Evolutionary conservation across 2,888 invertebrate species (phyloP).

Genomic region (Tinea semifulvella): DNA sequence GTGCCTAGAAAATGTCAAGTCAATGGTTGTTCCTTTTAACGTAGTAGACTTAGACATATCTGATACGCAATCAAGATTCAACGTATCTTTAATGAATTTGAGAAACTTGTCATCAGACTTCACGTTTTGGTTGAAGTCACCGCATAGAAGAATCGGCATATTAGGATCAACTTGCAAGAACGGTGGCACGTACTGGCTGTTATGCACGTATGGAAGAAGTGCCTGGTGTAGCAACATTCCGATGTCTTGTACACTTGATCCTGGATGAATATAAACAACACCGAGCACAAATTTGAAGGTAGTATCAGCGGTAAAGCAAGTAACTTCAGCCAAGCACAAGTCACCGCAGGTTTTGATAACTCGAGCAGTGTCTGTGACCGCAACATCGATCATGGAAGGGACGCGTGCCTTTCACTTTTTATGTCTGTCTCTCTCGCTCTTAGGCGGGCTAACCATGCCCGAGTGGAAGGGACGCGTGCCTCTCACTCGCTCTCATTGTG

Average conservation of each 20-base stretch:
- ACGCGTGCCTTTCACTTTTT: too few species aligned
- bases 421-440: too few species aligned
- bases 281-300: constrained; percentile 22
- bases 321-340: constrained; percentile 23
- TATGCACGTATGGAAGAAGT: constrained; percentile 21
- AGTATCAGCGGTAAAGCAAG: constrained; percentile 23
- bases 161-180: constrained; percentile 19
- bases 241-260: constrained; percentile 19
- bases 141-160: constrained; percentile 22
- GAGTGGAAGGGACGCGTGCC: too few species aligned
- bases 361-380: constrained; percentile 17
- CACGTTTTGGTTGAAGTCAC: constrained; percentile 23
- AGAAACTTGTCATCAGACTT: constrained; percentile 21
- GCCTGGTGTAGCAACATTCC: constrained; percentile 21
- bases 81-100: constrained; percentile 24
- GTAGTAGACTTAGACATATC: constrained; percentile 21
- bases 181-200: constrained; percentile 21
- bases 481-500: too few species aligned
- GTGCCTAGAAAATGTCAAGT: constrained; percentile 24
- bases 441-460: too few species aligned
- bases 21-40: constrained; percentile 22
- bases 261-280: constrained; percentile 23
- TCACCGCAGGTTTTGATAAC: constrained; percentile 15
- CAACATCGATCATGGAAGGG: constrained; percentile 20
- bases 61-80: constrained; percentile 23